Percentiles rank a stretch among this genome's conserved stretches.
Conservation (phyloP, 2,797 vertebrate species). For the Xerus rutilus region DNA sequence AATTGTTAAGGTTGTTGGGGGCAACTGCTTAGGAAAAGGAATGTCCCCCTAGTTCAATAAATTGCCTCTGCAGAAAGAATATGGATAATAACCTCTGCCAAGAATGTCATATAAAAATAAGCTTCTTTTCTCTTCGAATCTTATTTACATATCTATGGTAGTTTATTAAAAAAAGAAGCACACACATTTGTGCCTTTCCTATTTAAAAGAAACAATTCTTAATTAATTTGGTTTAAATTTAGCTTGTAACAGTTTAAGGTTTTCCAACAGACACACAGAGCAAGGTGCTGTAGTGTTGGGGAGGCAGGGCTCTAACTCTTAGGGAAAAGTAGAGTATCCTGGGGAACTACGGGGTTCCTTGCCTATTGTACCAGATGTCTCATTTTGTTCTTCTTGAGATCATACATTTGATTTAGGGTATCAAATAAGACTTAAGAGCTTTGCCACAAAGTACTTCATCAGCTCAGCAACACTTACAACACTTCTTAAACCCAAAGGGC, state of each 20-base stretch:
- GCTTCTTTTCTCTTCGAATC: neutral
- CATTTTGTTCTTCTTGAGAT: neutral
- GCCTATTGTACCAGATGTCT: constrained; percentile 7
- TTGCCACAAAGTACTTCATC: constrained; percentile 60
- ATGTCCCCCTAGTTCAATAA: constrained; percentile 12
- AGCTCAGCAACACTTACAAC: constrained; percentile 61
- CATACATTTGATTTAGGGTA: constrained; percentile 5
- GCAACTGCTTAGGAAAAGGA: neutral
- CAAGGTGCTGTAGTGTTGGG: neutral
- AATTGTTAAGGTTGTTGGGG: neutral
- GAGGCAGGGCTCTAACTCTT: neutral
- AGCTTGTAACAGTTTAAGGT: neutral
- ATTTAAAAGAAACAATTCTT: constrained; percentile 41
- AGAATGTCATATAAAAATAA: constrained; percentile 21
- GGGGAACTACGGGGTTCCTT: neutral
- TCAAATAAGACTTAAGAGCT: constrained; percentile 58
- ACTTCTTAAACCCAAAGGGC: constrained; percentile 55
- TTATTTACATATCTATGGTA: neutral
- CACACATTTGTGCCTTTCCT: neutral
- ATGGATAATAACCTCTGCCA: neutral
- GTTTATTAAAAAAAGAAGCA: neutral
- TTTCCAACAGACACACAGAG: neutral
- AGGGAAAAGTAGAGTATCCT: neutral
- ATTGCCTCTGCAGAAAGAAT: neutral
- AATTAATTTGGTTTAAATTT: constrained; percentile 18